Percentiles rank a stretch among this genome's conserved stretches.
phyloP scores from a whole-genome alignment of 2,888 invertebrate genomes.

The Chymomyza procnemis region DNA sequence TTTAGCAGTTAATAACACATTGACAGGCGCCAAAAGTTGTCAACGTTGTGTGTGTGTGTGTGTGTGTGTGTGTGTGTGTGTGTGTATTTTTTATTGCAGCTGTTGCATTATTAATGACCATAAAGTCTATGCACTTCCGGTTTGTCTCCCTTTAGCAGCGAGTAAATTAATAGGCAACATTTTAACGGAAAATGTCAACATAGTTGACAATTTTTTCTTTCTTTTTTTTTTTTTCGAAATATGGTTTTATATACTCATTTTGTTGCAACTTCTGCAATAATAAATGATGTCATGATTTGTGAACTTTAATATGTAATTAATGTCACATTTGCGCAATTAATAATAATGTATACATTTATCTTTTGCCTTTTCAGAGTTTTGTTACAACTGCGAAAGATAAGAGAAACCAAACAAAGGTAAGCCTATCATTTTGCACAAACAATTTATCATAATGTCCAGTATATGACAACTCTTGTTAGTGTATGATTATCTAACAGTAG shows the following conservation, averaged over 20 bases:
- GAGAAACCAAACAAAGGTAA: background rate
- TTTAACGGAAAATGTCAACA: slow-evolving; percentile 59
- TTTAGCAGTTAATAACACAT: slow-evolving; percentile 48
- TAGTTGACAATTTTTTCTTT: slow-evolving; percentile 43
- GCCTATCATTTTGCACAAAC: background rate
- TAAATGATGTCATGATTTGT: background rate
- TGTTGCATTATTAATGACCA: slow-evolving; percentile 69
- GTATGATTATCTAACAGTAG: background rate
- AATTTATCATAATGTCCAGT: background rate
- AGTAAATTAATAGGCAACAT: slow-evolving; percentile 56
- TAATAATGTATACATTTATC: slow-evolving; percentile 49
- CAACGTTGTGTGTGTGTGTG: background rate
- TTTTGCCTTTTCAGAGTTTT: slow-evolving; percentile 63
- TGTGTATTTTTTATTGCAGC: slow-evolving; percentile 30
- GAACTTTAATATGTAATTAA: slow-evolving; percentile 24
- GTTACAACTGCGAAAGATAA: slow-evolving; percentile 34
- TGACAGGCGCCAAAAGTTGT: slow-evolving; percentile 35
- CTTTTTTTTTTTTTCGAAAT: slow-evolving; percentile 46
- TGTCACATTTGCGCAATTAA: slow-evolving; percentile 66
- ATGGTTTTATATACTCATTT: background rate
- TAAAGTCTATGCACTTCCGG: slow-evolving; percentile 49
- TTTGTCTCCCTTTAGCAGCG: slow-evolving; percentile 5
- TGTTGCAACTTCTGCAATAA: background rate
- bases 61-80: background rate
- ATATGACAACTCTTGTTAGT: background rate